These are phyloP conservation scores for Rhodinocichla rosea DNA, from an alignment of 2,113 vertebrate genomes.

Conservation along the genomic window DNA sequence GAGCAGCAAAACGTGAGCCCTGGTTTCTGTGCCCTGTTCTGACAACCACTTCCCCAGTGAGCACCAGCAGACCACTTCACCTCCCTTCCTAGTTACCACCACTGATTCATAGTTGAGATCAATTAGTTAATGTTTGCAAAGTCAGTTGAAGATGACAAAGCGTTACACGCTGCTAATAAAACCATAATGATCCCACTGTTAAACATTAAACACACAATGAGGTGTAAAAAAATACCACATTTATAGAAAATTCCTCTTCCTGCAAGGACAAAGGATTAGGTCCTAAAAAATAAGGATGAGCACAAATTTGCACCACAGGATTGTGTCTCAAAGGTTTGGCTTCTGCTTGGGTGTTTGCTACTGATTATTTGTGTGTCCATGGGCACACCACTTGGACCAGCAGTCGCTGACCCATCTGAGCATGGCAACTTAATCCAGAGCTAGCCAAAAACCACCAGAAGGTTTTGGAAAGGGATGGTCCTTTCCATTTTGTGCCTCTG, in stretches of 20 bases:
- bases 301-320: background rate
- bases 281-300: background rate
- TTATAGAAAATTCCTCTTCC: constrained; percentile 33
- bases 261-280: background rate
- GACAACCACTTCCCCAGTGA: background rate
- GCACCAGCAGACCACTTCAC: background rate
- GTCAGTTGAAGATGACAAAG: constrained; percentile 46
- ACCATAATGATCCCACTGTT: constrained; percentile 31
- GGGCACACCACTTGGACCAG: background rate
- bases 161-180: constrained; percentile 30
- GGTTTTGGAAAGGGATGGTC: background rate
- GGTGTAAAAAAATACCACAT: background rate
- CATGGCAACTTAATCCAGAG: background rate
- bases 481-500: background rate
- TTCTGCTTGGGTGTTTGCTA: background rate
- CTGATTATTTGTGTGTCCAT: accelerated
- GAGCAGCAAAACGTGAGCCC: background rate
- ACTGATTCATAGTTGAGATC: background rate
- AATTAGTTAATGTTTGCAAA: constrained; percentile 51
- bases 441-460: background rate
- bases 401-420: background rate
- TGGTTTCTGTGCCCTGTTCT: background rate
- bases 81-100: background rate
- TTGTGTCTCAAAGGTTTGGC: background rate
- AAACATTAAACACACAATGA: constrained; percentile 44